Percentiles rank a stretch among this genome's conserved stretches.
phyloP scores from a whole-genome alignment of 2,113 vertebrate genomes.

The Merops nubicus region DNA sequence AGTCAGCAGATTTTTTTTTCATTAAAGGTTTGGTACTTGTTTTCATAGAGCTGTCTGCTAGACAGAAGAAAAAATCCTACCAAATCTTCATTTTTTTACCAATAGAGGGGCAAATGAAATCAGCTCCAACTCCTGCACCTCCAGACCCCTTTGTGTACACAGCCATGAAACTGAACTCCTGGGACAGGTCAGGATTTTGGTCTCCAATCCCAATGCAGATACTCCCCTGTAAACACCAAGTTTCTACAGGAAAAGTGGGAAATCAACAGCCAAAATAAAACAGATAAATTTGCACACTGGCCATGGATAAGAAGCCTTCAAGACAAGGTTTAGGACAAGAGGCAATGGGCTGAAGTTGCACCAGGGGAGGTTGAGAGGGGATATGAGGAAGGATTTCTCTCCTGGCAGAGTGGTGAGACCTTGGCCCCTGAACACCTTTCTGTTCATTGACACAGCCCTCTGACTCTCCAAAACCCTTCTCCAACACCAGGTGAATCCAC shows the following conservation, averaged over 20 bases:
- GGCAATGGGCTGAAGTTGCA: too few relatives aligned
- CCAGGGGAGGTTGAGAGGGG: too few relatives aligned
- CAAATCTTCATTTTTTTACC: background rate
- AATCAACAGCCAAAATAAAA: background rate
- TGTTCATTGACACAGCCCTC: too few relatives aligned
- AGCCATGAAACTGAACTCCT: background rate
- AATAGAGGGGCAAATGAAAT: background rate
- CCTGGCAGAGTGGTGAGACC: too few relatives aligned
- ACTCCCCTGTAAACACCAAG: background rate
- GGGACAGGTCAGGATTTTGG: background rate
- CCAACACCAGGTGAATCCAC: background rate
- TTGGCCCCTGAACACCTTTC: too few relatives aligned
- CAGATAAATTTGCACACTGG: background rate
- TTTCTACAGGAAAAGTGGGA: background rate
- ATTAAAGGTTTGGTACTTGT: background rate
- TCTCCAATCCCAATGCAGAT: fast-evolving
- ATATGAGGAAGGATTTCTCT: too few relatives aligned
- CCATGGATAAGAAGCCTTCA: background rate
- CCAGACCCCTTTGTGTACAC: fast-evolving
- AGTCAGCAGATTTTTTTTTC: too few relatives aligned
- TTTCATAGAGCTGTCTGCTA: background rate
- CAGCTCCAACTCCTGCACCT: background rate
- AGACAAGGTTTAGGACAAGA: background rate
- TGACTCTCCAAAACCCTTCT: background rate
- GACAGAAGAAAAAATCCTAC: background rate